Conservation (phyloP, 2,113 vertebrate genomes). For the Todiramphus chloris region DNA sequence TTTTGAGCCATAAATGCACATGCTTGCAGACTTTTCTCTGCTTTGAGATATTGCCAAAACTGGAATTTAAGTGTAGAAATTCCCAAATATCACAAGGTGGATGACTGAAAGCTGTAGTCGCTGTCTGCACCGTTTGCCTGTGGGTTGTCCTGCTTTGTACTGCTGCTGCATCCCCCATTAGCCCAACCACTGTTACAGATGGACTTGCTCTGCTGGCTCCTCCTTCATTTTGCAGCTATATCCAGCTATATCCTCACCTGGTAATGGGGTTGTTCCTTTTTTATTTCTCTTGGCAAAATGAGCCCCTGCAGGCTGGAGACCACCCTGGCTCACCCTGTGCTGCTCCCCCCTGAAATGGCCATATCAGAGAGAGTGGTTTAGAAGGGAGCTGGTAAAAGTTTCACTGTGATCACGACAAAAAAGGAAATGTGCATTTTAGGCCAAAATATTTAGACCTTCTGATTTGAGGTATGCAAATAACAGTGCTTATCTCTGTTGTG, state of each 20-base stretch:
- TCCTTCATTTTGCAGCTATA: not conserved
- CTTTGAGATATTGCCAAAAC: fast-evolving
- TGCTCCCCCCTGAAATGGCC: not conserved
- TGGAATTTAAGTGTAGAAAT: not conserved
- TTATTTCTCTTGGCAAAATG: not conserved
- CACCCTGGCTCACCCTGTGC: too few species aligned
- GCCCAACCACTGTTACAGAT: too few species aligned
- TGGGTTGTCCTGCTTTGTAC: not conserved
- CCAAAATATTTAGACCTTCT: not conserved
- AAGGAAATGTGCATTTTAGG: not conserved
- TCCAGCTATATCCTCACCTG: not conserved
- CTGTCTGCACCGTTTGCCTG: not conserved
- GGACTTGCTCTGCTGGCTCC: not conserved
- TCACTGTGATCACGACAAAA: not conserved
- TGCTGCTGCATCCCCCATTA: not conserved
- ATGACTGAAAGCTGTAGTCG: not conserved
- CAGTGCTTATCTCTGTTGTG: not conserved
- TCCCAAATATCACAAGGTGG: not conserved
- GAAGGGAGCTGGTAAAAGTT: not conserved
- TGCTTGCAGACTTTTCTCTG: not conserved
- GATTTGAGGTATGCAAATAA: not conserved
- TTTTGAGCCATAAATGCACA: not conserved
- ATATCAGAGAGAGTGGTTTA: not conserved
- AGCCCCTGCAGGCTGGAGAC: not conserved
- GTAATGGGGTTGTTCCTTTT: not conserved